Base-by-base conservation (phyloP, 2,113 vertebrate species). In the Euleptes europaea region DNA sequence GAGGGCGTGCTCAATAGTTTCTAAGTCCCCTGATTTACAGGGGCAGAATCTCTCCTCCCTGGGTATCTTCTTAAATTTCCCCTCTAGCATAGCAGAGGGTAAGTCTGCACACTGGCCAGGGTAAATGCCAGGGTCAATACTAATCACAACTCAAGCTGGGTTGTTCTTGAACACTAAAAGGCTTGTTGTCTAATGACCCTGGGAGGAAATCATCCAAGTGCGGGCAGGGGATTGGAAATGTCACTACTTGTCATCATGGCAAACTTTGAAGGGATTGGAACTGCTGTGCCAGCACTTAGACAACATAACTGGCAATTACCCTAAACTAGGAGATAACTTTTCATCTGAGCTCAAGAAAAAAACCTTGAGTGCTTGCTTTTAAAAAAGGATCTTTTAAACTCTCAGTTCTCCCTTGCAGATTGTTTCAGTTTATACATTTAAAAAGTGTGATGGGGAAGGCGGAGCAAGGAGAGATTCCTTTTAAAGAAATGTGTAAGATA, bases 181-280 rank as follows among this genome's bases (percentile, higher is more conserved):
- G 63, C 76, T 65, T 87, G 19, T 23, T 75, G 0, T 74, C 42
- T 80, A 87, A 91, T 82, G 49, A 21, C 14, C 80, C 51, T 77
- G 31, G 82, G 3, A 83, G 3, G 82, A 73, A 85, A 86, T 44
- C 21, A 85, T 51, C 19, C 15, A 31, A 80, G 78, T 65, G 47
- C 42, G 84, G 79, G 80, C 83, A 90, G 42, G n/a, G 70, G 78
- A 65, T 31, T 74, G 15, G 8, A 89, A 84, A 31, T 70, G 49
- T 66, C 40, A 42, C 38, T 73, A 49, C 71, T 42, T 80, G 81
- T 70, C 80, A 1, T 3, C 10, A 38, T n/a, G 83, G 65, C 2
- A 54, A 70, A 13, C 69, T 88, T 86, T 81, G 84, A 82, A 93
- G 70, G 38, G 31, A 82, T 60, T 33, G n/a, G 75, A 89, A 69